Base-by-base conservation (phyloP, 2,113 vertebrate genomes). In the Okapia johnstoni region DNA sequence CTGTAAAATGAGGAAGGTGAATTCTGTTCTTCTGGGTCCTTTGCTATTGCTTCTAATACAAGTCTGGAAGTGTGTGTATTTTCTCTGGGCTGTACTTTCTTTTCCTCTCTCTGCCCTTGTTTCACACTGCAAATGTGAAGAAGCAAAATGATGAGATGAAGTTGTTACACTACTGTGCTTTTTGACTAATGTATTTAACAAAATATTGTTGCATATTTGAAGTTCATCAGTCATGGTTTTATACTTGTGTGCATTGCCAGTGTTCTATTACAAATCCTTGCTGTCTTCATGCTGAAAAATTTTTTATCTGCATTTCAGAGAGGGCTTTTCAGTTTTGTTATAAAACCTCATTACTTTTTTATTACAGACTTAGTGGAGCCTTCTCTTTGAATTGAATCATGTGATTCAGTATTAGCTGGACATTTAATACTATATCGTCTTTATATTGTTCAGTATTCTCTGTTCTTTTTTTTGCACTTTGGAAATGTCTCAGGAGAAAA, bases 301-400 rank as follows among this genome's bases (percentile, higher is more conserved):
- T 94, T 98, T 98, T 93, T 97, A 33, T 76, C 92, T 96, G 96
- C 95, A 98, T 94, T 98, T 96, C 85, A 96, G 88, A 97, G 96
- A 90, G 85, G 86, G 92, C 94, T 97, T 98, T 95, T 98, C 96
- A 97, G 95, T 97, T 98, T 98, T 98, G 93, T 98, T 98, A 96
- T 94, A 98, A 98, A 98, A 96, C 95, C 96, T 98, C 98, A 98
- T 99, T 98, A 98, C 92, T 98, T 98, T 98, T 98, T 98, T 98
- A 98, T 97, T 98, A 98, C 98, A 99, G 98, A 98, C 98, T 99
- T 98, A 94, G 98, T 97, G 98, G 98, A 98, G 98, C 98, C 98
- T 99, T 96, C 95, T 98, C 86, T 98, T 95, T 98, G 98, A 97
- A 98, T 97, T 98, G 98, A 98, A 98, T 98, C 98, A 96, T 97